Evolutionary conservation across 2,888 invertebrate species (phyloP).

Genomic region (Agonopterix subpropinquella): DNA sequence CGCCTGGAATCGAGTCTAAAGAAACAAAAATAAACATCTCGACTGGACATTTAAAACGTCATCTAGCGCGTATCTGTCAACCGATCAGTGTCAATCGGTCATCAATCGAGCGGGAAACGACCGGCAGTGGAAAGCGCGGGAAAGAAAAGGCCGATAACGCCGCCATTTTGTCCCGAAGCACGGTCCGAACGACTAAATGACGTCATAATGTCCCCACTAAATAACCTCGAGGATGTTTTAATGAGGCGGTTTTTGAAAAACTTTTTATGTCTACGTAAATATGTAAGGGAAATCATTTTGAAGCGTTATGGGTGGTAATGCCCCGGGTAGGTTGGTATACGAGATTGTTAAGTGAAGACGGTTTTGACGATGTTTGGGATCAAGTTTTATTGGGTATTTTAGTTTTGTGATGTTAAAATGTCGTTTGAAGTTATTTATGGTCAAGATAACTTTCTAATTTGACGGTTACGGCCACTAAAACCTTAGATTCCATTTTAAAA

Average conservation of each 20-base stretch:
- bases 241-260: slow-evolving; percentile 5
- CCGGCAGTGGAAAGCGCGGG: slow-evolving; percentile 1
- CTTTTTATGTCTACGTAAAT: slow-evolving; percentile 8
- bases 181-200: slow-evolving; percentile 7
- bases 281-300: not conserved
- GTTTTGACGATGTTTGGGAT: too few relatives aligned
- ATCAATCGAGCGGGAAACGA: not conserved
- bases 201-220: slow-evolving; percentile 10
- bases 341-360: too few relatives aligned
- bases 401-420: too few relatives aligned
- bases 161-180: slow-evolving; percentile 4
- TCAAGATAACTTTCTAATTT: too few relatives aligned
- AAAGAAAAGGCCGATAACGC: slow-evolving; percentile 4
- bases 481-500: too few relatives aligned
- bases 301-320: not conserved
- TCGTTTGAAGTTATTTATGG: too few relatives aligned
- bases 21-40: not conserved
- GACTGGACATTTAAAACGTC: slow-evolving; percentile 2
- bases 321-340: not conserved
- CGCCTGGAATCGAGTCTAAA: too few relatives aligned
- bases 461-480: too few relatives aligned
- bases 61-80: slow-evolving; percentile 5
- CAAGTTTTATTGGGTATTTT: too few relatives aligned
- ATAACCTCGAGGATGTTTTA: slow-evolving; percentile 9
- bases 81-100: not conserved